Base-by-base conservation (phyloP, 2,888 invertebrate species). In the Tinea semifulvella region DNA sequence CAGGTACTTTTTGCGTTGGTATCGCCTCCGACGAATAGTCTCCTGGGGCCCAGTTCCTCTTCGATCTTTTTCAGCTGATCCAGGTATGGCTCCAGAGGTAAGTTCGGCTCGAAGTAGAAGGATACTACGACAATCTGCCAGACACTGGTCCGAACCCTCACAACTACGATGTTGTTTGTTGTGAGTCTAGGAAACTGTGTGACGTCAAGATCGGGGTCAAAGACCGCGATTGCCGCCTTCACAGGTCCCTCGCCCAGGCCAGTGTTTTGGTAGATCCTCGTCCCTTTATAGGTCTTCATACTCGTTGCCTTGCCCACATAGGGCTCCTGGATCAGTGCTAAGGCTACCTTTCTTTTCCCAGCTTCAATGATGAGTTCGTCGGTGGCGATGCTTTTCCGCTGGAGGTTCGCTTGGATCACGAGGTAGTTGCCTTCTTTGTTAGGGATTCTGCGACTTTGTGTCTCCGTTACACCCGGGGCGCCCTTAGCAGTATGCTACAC, bases 41-140 rank as follows among this genome's bases (percentile, higher is more conserved):
- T 35, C 7, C 14, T 13, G 4, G 17, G 16, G 7, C 13, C 13
- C 4, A 17, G 14, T 14, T 36, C 5, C 10, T 36, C 17, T 5
- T 7, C 14, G 8, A 17, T 36, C 6, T 6, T 17, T 16, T 14
- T 36, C 3, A 36, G 36, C 17, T 17, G 14, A 13, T 36, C 36
- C 16, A 36, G 36, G 36, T 36, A 49, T 10, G 47, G 46, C 42
- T 44, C 48, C 7, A 49, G 38, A 22, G 46, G 47, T 19, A 46
- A 38, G 35, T 49, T 46, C 4, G 43, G 47, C 22, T 51, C 50
- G 11, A 51, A 49, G 35, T 52, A 52, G 11, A 52, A 43, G 3
- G 50, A 50, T 0, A 47, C 47, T 1, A 46, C 25, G 1, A 35
- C 8, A 8, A 50, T 48, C 31, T 43, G 14, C 49, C 49, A 50